Conservation (phyloP, 2,888 invertebrate species). For the Drosophila paranaensis region DNA sequence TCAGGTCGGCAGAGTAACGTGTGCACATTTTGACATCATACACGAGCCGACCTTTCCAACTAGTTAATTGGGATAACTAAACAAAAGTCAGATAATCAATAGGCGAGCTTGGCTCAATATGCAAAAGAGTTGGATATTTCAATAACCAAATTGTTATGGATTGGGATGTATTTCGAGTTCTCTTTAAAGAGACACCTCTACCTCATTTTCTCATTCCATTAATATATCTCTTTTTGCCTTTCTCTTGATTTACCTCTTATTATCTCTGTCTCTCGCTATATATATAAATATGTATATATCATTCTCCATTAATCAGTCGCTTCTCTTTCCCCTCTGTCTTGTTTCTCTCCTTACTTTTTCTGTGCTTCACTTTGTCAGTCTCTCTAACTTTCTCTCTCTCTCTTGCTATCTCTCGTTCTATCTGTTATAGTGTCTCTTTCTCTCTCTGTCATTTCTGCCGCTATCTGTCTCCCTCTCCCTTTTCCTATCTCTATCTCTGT, state of each 20-base stretch:
- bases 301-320: too few species aligned
- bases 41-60: constrained; percentile 1
- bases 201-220: too few species aligned
- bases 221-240: not conserved
- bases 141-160: not conserved
- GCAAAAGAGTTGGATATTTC: not conserved
- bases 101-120: not conserved
- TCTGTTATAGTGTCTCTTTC: too few species aligned
- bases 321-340: not conserved
- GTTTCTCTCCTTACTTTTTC: not conserved
- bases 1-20: not conserved
- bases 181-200: too few species aligned
- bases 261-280: not conserved
- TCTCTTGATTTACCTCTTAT: not conserved
- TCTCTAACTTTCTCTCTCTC: not conserved
- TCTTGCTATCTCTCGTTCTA: too few species aligned
- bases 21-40: not conserved
- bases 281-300: too few species aligned
- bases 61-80: not conserved
- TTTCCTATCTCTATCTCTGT: too few species aligned
- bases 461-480: too few species aligned
- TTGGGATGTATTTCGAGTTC: not conserved
- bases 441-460: too few species aligned
- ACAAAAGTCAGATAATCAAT: not conserved
- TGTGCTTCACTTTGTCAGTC: too few species aligned